Evolutionary conservation across 1,140 invertebrate species (phyloP).

Genomic region (Lerema accius): DNA sequence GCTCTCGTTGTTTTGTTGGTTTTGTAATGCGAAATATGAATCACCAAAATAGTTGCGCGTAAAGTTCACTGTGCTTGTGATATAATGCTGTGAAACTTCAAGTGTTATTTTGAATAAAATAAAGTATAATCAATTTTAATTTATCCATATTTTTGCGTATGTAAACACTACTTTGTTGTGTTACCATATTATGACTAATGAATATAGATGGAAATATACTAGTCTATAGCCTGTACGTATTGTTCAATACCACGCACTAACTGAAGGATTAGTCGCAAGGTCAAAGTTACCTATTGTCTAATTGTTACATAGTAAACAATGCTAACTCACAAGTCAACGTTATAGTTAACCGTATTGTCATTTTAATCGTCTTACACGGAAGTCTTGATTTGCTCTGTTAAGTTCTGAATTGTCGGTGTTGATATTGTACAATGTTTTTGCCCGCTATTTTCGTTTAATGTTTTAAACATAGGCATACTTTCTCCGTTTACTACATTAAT

Average conservation of each 20-base stretch:
- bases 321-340: slow-evolving; percentile 38
- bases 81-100: slow-evolving; percentile 2
- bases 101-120: slow-evolving; percentile 12
- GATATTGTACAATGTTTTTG: slow-evolving; percentile 41
- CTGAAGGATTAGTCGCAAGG: slow-evolving; percentile 55
- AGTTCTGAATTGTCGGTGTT: slow-evolving; percentile 55
- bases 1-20: slow-evolving; percentile 14
- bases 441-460: no score
- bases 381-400: slow-evolving; percentile 63
- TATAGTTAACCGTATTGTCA: slow-evolving; percentile 34
- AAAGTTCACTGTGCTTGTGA: slow-evolving; percentile 1
- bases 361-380: slow-evolving; percentile 42
- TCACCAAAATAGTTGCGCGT: slow-evolving; percentile 7
- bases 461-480: no score
- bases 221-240: slow-evolving; percentile 15
- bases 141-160: background rate
- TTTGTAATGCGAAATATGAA: slow-evolving; percentile 18
- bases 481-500: slow-evolving; percentile 50
- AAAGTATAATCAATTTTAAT: background rate
- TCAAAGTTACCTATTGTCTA: slow-evolving; percentile 59
- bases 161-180: slow-evolving; percentile 5
- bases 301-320: slow-evolving; percentile 42
- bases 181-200: slow-evolving; percentile 7
- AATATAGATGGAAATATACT: slow-evolving; percentile 12
- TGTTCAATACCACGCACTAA: slow-evolving; percentile 49